These are phyloP conservation scores for Burhinus oedicnemus DNA, from an alignment of 2,113 vertebrate genomes.

Conservation along the genomic window DNA sequence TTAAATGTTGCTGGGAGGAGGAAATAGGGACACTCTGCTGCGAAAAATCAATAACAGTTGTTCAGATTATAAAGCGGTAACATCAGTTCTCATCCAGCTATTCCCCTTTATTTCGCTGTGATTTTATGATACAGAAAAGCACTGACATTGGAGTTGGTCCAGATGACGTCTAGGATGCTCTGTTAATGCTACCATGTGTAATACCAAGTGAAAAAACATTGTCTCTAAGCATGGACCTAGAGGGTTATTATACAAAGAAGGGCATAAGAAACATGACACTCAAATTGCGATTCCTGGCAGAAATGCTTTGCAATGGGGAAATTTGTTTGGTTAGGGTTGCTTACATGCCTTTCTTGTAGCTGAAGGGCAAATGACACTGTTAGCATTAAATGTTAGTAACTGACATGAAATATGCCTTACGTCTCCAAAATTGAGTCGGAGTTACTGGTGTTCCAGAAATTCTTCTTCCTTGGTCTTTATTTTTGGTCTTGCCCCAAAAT, in stretches of 20 bases:
- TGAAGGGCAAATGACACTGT: conserved; percentile 4
- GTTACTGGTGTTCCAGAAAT: not conserved
- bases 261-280: not conserved
- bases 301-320: conserved; percentile 7
- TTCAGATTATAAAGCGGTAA: not conserved
- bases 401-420: not conserved
- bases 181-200: not conserved
- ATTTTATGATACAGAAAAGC: not conserved
- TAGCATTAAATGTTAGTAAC: not conserved
- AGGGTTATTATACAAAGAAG: conserved; percentile 22
- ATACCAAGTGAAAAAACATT: not conserved
- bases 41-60: rapidly evolving
- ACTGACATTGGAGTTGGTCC: not conserved
- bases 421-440: not conserved
- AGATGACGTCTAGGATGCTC: not conserved
- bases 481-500: not conserved
- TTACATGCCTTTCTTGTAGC: conserved; percentile 15
- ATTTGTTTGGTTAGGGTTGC: not conserved
- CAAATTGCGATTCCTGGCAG: not conserved
- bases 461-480: not conserved
- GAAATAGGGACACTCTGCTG: rapidly evolving
- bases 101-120: not conserved
- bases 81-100: not conserved
- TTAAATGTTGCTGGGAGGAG: not conserved
- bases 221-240: not conserved